phyloP scores from a whole-genome alignment of 2,113 vertebrate genomes.

The Mixornis gularis region DNA sequence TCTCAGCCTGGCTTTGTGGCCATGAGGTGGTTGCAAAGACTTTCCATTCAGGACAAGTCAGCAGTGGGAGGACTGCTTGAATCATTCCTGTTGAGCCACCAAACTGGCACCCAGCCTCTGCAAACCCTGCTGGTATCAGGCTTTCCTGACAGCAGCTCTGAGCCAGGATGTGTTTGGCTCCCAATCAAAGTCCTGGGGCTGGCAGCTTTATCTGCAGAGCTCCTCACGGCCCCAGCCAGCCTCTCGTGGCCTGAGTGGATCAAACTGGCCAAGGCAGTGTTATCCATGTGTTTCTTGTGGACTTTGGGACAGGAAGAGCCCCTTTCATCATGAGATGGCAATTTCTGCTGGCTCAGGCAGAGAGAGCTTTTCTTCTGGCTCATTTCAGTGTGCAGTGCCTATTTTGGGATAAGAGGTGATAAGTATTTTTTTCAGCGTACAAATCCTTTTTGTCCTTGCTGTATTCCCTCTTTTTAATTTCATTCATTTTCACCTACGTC shows the following conservation, averaged over 20 bases:
- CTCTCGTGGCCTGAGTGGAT: neutral
- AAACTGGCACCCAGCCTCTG: neutral
- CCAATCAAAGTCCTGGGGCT: neutral
- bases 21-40: rapidly evolving
- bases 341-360: neutral
- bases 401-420: neutral
- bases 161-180: neutral
- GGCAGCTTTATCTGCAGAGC: conserved; percentile 5
- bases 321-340: neutral
- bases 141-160: neutral
- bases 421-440: neutral
- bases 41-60: neutral
- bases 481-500: neutral
- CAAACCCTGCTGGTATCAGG: neutral
- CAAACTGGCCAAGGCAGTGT: neutral
- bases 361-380: neutral
- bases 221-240: neutral
- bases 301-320: neutral
- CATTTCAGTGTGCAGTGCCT: rapidly evolving
- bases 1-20: neutral
- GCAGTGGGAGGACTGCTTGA: neutral
- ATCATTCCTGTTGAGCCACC: neutral
- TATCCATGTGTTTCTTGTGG: neutral
- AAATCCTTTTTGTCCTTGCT: neutral
- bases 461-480: neutral